Evolutionary conservation across 1,140 invertebrate species (phyloP), one percentile per base, ranked within the genome.

Genomic region (Polyergus mexicanus): DNA sequence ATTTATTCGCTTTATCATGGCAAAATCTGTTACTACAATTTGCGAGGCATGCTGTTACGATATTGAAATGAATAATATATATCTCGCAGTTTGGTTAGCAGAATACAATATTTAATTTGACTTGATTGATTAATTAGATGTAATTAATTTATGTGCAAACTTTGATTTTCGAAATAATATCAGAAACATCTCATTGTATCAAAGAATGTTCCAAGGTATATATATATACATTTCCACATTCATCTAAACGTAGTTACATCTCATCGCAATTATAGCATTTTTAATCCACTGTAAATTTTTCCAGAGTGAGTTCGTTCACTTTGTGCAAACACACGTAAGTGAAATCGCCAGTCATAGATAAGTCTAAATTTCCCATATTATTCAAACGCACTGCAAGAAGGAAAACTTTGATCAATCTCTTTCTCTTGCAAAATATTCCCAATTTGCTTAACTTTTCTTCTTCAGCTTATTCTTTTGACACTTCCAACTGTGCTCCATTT

Each of bases 361-460:
- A 51, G 32, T 78, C 76, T 68, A 68, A 78, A 78, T 78, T 78
- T 68, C 35, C 44, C 35, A 68, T 32, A 38, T 78, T 35, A 78
- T 19, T 35, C 41, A 65, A 41, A 2, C 51, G 25, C 16, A 13
- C 58, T 58, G 38, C 28, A 51, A 32, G n/a, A 51, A 65, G n/a
- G 35, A 47, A 65, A 77, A 28, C 75, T 78, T 78, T 60, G 35
- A 38, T 28, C 74, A 44, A 62, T 44, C 74, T 5, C 38, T 63
- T 76, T 78, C 25, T 38, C 38, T 77, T 44, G 25, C 19, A 7
- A 77, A 28, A 25, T 6, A 77, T 65, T 25, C 65, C 38, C 19
- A 7, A 19, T 65, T 65, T 0, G 10, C n/a, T 78, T 51, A 78
- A 78, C 51, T 19, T 78, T 11, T 65, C n/a, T 4, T n/a, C 13